Evolutionary conservation across 2,888 invertebrate genomes (phyloP), one percentile per base, ranked within the genome.

Genomic region (Zonitis immaculata): DNA sequence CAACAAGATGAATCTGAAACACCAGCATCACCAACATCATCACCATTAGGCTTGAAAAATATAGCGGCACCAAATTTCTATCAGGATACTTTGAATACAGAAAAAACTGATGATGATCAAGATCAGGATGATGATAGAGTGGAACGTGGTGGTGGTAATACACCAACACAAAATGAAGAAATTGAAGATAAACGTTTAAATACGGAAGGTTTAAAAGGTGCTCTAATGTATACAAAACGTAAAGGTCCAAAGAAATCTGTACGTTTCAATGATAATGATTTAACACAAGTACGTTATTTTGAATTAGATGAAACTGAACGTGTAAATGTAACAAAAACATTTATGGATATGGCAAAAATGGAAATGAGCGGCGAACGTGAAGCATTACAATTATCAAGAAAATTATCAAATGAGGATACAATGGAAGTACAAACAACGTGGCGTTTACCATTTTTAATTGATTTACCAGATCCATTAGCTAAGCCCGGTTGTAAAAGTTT

Each of bases 271-370:
- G 93, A 94, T 54, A 76, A 82, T 6, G 84, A 88, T 61, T 78
- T 98, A 27, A 89, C 89, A 65, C 86, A 90, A 67, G 80, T 93
- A 52, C 86, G 89, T 66, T 95, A 86, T 76, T 97, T 98, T 75
- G 96, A 96, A 74, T 77, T 96, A 62, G 96, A 97, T 75, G 96
- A 95, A 77, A 95, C 90, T 12, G 97, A 98, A 77, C 83, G 97
- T 69, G 92, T 95, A 1, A 97, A 97, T 77, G 96, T 97, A 1
- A 94, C 88, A 3, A 92, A 88, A 76, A 89, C 84, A 27, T 96
- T 96, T 76, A 88, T 86, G 28, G 94, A 95, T 68, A 89, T 94
- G 89, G 92, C 92, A 71, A 85, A 90, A 72, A 85, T 92, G 79
- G 97, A 97, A 72, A 87, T 90, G 67, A 83, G 84, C 55, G 81